phyloP scores from a whole-genome alignment of 1,140 invertebrate genomes.

The Marisa cornuarietis region DNA sequence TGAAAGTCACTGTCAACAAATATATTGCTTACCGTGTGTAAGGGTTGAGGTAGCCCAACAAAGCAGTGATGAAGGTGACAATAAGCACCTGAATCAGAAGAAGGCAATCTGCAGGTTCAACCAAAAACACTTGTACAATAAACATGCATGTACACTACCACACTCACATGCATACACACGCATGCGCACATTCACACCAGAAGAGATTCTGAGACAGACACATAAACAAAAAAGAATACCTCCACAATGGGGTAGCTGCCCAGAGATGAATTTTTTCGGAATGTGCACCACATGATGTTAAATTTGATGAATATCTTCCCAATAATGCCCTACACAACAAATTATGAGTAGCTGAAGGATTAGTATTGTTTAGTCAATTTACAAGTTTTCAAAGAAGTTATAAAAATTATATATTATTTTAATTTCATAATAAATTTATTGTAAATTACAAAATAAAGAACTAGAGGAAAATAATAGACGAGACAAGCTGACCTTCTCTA shows the following conservation, averaged over 20 bases:
- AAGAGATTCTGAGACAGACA: not conserved
- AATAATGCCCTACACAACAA: slow-evolving; percentile 82
- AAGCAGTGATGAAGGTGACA: slow-evolving; percentile 91
- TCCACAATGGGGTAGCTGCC: slow-evolving; percentile 98
- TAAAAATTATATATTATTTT: not conserved
- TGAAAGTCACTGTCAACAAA: not conserved
- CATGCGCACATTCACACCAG: not conserved
- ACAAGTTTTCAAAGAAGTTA: too few species aligned
- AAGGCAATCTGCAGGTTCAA: not conserved
- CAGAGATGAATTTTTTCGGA: slow-evolving; percentile 90
- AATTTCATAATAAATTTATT: not conserved
- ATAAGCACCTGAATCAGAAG: slow-evolving; percentile 76
- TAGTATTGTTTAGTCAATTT: too few species aligned
- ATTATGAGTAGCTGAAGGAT: not conserved
- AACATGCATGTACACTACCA: too few species aligned
- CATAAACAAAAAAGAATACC: slow-evolving; percentile 60
- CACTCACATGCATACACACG: not conserved
- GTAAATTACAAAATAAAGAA: not conserved
- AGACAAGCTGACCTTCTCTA: not conserved
- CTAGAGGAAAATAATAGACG: not conserved
- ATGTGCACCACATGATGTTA: slow-evolving; percentile 95
- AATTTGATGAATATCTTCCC: slow-evolving; percentile 96
- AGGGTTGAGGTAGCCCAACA: slow-evolving; percentile 95
- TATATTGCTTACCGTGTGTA: slow-evolving; percentile 72
- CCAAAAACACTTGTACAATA: too few species aligned